Evolutionary conservation across 2,888 invertebrate species (phyloP).

Genomic region (Cloeon dipterum): DNA sequence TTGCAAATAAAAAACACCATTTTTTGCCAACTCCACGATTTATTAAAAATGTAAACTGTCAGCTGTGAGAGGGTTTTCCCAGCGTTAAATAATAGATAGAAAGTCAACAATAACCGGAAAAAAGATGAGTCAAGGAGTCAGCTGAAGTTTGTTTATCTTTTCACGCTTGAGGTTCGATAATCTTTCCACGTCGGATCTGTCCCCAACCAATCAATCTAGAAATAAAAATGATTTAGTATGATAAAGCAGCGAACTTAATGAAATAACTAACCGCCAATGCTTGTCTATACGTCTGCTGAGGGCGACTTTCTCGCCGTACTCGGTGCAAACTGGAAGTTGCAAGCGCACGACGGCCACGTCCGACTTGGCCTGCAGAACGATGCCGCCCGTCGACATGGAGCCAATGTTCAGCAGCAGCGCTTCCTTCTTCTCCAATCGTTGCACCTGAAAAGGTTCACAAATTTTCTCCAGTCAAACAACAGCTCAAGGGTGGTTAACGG

Average conservation of each 20-base stretch:
- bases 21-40: too few species aligned
- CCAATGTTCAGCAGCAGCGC: constrained; percentile 95
- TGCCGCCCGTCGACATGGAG: constrained; percentile 91
- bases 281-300: constrained; percentile 95
- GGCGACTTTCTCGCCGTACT: constrained; percentile 98
- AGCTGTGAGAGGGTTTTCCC: too few species aligned
- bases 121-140: too few species aligned
- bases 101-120: too few species aligned
- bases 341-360: constrained; percentile 94
- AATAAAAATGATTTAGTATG: constrained; percentile 12
- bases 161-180: constrained; percentile 93
- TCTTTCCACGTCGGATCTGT: constrained; percentile 91
- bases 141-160: too few species aligned
- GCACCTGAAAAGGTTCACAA: constrained; percentile 38
- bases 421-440: constrained; percentile 75
- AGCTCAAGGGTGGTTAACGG: too few species aligned
- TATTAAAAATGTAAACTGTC: too few species aligned
- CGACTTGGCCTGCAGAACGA: constrained; percentile 81
- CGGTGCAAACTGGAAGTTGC: constrained; percentile 96
- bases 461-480: background rate
- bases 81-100: too few species aligned
- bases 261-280: constrained; percentile 71
- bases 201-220: constrained; percentile 96
- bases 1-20: too few species aligned
- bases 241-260: too few species aligned